Evolutionary conservation across 2,888 invertebrate species (phyloP), one percentile per base, ranked within the genome.

Genomic region (Scrobipalpa atriplicella): DNA sequence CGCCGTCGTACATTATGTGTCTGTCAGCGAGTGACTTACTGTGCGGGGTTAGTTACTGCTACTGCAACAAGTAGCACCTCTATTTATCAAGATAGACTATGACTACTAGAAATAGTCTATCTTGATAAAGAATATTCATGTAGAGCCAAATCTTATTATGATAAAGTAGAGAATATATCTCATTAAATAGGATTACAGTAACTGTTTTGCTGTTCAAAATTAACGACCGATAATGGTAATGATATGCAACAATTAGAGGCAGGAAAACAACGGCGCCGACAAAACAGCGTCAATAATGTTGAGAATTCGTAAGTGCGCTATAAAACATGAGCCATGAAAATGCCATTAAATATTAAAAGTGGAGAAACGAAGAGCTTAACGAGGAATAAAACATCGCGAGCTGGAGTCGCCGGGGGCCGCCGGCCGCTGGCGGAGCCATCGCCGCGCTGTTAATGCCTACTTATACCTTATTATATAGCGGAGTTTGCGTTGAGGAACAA

Each of bases 401-500:
- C 86, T 89, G 85, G 86, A 81, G 84, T 82, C 85, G 86, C 86
- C 90, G 88, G 87, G 87, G 89, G 88, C 85, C 87, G 83, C 85
- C 84, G 78, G 84, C 91, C 92, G 87, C 90, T 90, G 92, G 90
- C 90, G 90, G n/a, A 18, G 29, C 19, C 56, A 19, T 47, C 47
- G 47, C 90, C 90, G 89, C 87, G 89, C 90, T 85, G 88, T 89
- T 92, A 92, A 92, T 90, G 91, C 90, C 92, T 92, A 92, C 92
- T 92, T 92, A 92, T 92, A 92, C 90, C 92, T 92, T 92, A 92
- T 92, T 92, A 91, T 92, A 92, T 92, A 91, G 92, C 92, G 86
- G 89, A 92, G 92, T 92, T 92, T 92, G 92, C 92, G 92, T 92
- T 92, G 93, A 93, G 93, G 93, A 93, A 93, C 93, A 93, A 93